A percentile compares a stretch with the other conserved stretches of the same genome.
Evolutionary conservation across 2,797 vertebrate genomes (phyloP).

Genomic region (Falco rusticolus): DNA sequence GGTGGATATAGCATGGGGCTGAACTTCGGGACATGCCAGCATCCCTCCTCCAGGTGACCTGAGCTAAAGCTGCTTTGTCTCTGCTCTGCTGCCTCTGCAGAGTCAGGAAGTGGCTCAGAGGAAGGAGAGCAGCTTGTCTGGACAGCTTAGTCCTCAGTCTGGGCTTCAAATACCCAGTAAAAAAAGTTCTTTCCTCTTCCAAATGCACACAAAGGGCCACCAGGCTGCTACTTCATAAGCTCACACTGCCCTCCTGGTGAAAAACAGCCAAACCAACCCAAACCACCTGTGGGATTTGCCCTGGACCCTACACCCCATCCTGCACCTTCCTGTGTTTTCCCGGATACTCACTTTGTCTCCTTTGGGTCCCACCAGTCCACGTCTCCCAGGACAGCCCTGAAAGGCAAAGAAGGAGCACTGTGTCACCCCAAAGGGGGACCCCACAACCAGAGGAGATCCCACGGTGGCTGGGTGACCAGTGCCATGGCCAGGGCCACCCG

Average conservation of each 20-base stretch:
- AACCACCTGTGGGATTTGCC: accelerated
- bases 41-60: neutral
- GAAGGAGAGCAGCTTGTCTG: neutral
- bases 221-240: neutral
- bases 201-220: accelerated
- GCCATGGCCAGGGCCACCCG: neutral
- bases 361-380: conserved; percentile 84
- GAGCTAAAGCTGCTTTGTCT: neutral
- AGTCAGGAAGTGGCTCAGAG: neutral
- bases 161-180: neutral
- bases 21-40: neutral
- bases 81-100: neutral
- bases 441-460: neutral
- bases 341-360: conserved; percentile 84
- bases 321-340: accelerated
- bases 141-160: neutral
- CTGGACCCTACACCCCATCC: neutral
- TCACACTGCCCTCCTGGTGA: neutral
- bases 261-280: neutral
- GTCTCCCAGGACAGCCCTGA: conserved; percentile 85
- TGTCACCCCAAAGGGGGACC: neutral
- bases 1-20: neutral
- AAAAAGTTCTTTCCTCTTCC: neutral
- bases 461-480: neutral
- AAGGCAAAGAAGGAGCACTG: neutral